Conservation (phyloP, 2,113 vertebrate genomes). For the Murina feae region DNA sequence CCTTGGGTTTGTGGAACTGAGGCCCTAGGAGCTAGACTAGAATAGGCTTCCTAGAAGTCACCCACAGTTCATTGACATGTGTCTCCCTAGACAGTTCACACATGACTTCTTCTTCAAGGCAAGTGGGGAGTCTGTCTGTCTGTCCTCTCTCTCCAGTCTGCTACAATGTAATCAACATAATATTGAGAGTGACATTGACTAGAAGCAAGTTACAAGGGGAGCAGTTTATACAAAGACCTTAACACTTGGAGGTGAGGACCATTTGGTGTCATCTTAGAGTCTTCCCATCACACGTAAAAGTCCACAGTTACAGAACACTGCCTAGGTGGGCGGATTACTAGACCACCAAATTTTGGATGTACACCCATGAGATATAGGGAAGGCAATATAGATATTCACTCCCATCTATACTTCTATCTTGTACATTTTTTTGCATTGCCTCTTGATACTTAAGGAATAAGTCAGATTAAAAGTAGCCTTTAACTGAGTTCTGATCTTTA, state of each 20-base stretch:
- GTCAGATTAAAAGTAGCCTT: not conserved
- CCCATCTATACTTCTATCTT: not conserved
- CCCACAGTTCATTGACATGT: not conserved
- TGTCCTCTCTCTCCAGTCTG: not conserved
- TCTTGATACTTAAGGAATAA: not conserved
- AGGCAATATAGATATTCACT: not conserved
- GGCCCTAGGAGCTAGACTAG: not conserved
- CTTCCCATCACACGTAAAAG: not conserved
- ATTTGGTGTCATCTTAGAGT: rapidly evolving
- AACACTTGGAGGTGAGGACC: not conserved
- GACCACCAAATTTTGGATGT: not conserved
- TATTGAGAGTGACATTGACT: not conserved
- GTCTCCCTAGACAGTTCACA: not conserved
- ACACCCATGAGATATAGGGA: not conserved
- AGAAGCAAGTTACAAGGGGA: not conserved
- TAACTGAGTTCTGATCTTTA: not conserved
- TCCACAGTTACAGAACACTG: not conserved
- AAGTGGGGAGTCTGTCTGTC: not conserved
- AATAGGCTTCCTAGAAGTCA: not conserved
- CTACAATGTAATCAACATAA: not conserved
- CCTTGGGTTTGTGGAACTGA: not conserved
- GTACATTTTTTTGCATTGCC: not conserved
- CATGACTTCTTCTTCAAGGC: not conserved
- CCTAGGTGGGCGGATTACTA: not conserved
- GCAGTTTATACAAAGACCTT: not conserved